Evolutionary conservation across 2,113 vertebrate species (phyloP).

Genomic region (Scolopax mira): DNA sequence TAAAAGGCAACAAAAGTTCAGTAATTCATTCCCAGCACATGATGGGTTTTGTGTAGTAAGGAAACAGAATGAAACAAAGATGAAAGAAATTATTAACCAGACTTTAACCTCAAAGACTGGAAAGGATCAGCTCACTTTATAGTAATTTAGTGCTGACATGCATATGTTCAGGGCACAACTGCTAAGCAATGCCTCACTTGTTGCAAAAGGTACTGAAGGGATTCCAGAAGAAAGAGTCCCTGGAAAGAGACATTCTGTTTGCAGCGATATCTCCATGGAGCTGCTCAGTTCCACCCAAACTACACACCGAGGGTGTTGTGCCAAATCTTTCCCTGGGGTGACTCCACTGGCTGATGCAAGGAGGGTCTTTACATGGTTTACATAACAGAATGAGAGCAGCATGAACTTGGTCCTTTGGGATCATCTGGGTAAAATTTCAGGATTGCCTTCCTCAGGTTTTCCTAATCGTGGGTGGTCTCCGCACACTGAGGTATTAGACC

Average conservation of each 20-base stretch:
- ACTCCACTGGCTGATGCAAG: background rate
- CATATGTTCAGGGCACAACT: background rate
- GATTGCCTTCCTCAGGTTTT: background rate
- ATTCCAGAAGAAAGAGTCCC: background rate
- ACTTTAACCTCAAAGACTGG: background rate
- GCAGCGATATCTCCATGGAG: background rate
- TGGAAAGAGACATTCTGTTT: background rate
- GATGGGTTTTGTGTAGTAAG: background rate
- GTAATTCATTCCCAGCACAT: background rate
- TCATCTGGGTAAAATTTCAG: background rate
- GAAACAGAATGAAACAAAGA: background rate
- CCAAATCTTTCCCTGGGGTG: background rate
- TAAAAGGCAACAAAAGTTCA: conserved; percentile 23
- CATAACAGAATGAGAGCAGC: background rate
- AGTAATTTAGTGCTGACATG: background rate
- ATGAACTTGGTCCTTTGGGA: background rate
- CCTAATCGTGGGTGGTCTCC: background rate
- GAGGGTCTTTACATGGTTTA: background rate
- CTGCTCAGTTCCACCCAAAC: background rate
- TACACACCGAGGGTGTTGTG: background rate
- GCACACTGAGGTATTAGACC: background rate
- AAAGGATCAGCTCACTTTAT: background rate
- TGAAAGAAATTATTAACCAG: background rate
- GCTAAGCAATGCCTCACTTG: background rate
- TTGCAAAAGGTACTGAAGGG: background rate